Conservation (phyloP, 2,113 vertebrate genomes). For the Hippoglossus stenolepis region DNA sequence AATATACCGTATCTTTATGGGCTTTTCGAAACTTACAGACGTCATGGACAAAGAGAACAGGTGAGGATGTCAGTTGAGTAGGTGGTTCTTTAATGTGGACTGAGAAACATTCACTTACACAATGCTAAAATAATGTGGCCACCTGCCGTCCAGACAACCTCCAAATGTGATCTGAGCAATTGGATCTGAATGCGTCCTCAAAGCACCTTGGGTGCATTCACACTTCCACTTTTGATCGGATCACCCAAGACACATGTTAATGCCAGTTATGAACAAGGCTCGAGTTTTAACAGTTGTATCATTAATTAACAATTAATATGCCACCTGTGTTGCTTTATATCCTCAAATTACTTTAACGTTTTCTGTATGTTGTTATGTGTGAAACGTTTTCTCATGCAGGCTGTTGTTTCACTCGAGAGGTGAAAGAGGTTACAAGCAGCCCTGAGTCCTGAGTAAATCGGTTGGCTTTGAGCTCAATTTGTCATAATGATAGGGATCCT, state of each 20-base stretch:
- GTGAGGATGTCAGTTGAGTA: too few species aligned
- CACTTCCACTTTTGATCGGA: too few species aligned
- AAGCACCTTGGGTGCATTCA: not conserved
- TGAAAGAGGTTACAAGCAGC: slow-evolving; percentile 34
- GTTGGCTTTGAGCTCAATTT: slow-evolving; percentile 59
- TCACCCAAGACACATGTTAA: not conserved
- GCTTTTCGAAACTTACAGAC: too few species aligned
- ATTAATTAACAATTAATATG: not conserved
- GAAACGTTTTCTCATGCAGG: slow-evolving; percentile 17
- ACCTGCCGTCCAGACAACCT: not conserved
- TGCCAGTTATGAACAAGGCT: not conserved
- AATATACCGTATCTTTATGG: too few species aligned
- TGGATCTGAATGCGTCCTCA: not conserved
- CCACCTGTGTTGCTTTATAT: slow-evolving; percentile 2
- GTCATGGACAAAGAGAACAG: not conserved
- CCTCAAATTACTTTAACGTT: not conserved
- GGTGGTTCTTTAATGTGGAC: not conserved
- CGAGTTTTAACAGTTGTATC: not conserved
- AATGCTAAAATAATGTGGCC: not conserved
- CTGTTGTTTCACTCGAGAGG: slow-evolving; percentile 46
- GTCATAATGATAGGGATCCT: slow-evolving; percentile 54
- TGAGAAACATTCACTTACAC: not conserved
- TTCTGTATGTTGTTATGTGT: slow-evolving; percentile 17
- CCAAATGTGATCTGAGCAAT: not conserved
- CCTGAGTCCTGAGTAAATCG: slow-evolving; percentile 50